Percentiles rank a stretch among this genome's conserved stretches.
Evolutionary conservation across 2,888 invertebrate genomes (phyloP).

Genomic region (Germaria angustata): DNA sequence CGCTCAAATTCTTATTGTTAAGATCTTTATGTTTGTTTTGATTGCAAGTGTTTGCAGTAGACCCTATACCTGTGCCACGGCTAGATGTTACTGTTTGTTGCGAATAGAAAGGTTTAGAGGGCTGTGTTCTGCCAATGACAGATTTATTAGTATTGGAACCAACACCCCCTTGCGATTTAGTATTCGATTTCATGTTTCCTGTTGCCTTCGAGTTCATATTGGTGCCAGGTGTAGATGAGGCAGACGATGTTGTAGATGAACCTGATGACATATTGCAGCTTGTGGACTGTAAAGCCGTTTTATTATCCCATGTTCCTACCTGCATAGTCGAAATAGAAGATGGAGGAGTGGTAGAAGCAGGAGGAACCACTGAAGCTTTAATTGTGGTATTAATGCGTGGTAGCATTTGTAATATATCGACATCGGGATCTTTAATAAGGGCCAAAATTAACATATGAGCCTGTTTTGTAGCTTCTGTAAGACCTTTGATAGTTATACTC

Average conservation of each 20-base stretch:
- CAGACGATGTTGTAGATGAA: constrained; percentile 71
- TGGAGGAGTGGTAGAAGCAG: constrained; percentile 51
- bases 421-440: constrained; percentile 96
- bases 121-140: constrained; percentile 71
- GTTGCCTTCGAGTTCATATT: constrained; percentile 44
- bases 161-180: constrained; percentile 59
- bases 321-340: constrained; percentile 67
- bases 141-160: constrained; percentile 54
- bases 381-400: constrained; percentile 82
- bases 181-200: constrained; percentile 70
- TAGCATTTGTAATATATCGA: constrained; percentile 91
- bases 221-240: constrained; percentile 70
- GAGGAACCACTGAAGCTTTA: constrained; percentile 70
- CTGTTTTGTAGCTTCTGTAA: constrained; percentile 94
- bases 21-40: constrained; percentile 64
- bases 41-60: constrained; percentile 12
- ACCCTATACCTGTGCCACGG: constrained; percentile 64
- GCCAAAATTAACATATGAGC: constrained; percentile 94
- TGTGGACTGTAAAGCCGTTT: constrained; percentile 72
- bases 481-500: constrained; percentile 96
- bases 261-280: constrained; percentile 70
- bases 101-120: constrained; percentile 75
- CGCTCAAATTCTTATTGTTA: constrained; percentile 38
- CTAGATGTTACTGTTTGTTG: constrained; percentile 68
- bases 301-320: constrained; percentile 79